Base-by-base conservation (phyloP, 2,113 vertebrate species). In the Piprites chloris region DNA sequence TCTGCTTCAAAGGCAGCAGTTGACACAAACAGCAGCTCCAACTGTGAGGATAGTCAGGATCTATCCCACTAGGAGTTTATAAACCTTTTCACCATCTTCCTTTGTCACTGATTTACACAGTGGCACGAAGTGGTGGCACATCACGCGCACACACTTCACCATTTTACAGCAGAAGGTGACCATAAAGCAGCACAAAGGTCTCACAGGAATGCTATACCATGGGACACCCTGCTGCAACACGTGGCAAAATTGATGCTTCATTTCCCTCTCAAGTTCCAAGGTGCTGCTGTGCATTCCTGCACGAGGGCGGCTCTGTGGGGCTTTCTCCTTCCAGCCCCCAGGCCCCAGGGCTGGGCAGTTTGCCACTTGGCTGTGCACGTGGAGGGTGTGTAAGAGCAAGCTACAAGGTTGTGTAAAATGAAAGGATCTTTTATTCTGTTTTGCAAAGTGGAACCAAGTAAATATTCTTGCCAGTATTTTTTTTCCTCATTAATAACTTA, bases 151-250 rank as follows among this genome's bases (percentile, higher is more conserved):
- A 1, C 6, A 42, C 58, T 39, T 37, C 53, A 26, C 24, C 24
- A 12, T 52, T 74, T 81, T 49, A 32, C 24, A 41, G 4, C 19
- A 53, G n/a, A 66, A 65, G 23, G 27, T 58, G 56, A 32, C 9
- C 63, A 8, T 23, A 41, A 50, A 66, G 67, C 5, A 55, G 24
- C 9, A 23, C 9, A 12, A 30, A 55, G 20, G 14, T 50, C 35
- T 84, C 5, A 0, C 9, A 65, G 12, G 15, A 28, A 12, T 21
- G 32, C 32, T 46, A 0, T 44, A 19, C 15, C 4, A 0, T 28
- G 30, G 32, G 47, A 50, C 16, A n/a, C 3, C 42, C 27, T 55
- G 19, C 37, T 89, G 26, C 52, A 75, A 14, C 7, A 4, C 1
- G 19, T 12, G 37, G 32, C 33, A 62, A 9, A 37, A 32, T 18